Percentiles rank a stretch among this genome's conserved stretches.
These are phyloP conservation scores for Eurytoma adleriae DNA, from an alignment of 2,888 invertebrate genomes.

Conservation along the genomic window DNA sequence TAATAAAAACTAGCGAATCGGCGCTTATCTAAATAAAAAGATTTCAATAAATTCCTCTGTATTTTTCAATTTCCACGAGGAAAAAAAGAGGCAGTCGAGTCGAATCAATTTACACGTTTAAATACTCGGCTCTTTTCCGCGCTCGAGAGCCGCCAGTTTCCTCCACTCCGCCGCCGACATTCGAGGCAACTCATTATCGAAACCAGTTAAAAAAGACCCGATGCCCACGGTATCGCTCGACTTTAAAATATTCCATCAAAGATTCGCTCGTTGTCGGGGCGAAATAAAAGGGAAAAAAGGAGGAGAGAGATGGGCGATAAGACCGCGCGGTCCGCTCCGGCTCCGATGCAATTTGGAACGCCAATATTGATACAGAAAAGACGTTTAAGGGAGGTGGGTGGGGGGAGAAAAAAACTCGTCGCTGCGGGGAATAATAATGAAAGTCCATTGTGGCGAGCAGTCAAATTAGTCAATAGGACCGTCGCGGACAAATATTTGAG, in stretches of 20 bases:
- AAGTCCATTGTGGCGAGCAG: slow-evolving; percentile 25
- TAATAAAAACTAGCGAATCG: no score
- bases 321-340: background rate
- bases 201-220: background rate
- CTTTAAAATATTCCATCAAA: slow-evolving; percentile 6
- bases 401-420: background rate
- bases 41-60: no score
- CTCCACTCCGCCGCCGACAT: background rate
- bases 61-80: no score
- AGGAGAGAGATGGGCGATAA: background rate
- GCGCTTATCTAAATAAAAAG: no score
- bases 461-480: slow-evolving; percentile 29
- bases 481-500: slow-evolving; percentile 36
- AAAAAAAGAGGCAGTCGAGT: background rate
- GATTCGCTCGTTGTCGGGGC: background rate
- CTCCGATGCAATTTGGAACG: slow-evolving; percentile 12
- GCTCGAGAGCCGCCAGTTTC: background rate
- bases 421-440: slow-evolving; percentile 31
- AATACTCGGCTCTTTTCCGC: background rate
- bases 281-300: background rate
- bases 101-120: slow-evolving; percentile 1
- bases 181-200: slow-evolving; percentile 17
- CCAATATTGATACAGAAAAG: slow-evolving; percentile 32
- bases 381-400: background rate
- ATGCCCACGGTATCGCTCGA: background rate